These are phyloP conservation scores for Synodontis membranacea DNA, from an alignment of 2,113 vertebrate species.

Conservation along the genomic window DNA sequence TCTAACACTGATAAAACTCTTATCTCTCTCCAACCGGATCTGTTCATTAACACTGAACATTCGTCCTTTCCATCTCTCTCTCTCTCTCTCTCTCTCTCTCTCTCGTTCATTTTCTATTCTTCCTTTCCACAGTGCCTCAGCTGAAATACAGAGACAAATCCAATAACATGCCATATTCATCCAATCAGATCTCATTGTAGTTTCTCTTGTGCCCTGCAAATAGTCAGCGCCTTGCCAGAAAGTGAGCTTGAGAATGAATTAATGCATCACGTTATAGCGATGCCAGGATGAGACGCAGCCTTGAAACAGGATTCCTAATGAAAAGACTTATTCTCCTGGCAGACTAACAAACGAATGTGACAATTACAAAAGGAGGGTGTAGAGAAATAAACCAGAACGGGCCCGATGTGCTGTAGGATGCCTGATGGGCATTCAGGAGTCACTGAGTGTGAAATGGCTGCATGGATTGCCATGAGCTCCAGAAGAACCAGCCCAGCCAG, in stretches of 20 bases:
- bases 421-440: constrained; percentile 60
- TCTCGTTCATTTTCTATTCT: not conserved
- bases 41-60: constrained; percentile 54
- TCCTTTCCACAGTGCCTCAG: constrained; percentile 14
- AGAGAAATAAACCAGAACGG: constrained; percentile 57
- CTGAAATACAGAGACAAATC: constrained; percentile 46
- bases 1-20: constrained; percentile 52
- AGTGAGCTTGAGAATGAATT: constrained; percentile 50
- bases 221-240: constrained; percentile 42
- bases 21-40: constrained; percentile 56
- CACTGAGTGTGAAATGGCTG: constrained; percentile 72
- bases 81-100: constrained; percentile 45
- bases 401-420: constrained; percentile 41
- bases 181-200: constrained; percentile 45
- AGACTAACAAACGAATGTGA: constrained; percentile 43
- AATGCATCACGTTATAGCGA: constrained; percentile 56
- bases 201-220: constrained; percentile 44
- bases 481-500: constrained; percentile 66
- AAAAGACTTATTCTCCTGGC: constrained; percentile 57
- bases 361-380: constrained; percentile 54
- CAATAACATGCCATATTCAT: constrained; percentile 56
- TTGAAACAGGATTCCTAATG: constrained; percentile 62
- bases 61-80: constrained; percentile 28
- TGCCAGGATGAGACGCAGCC: constrained; percentile 54
- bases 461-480: constrained; percentile 60